Base-by-base conservation (phyloP, 1,140 invertebrate genomes). In the Arion vulgaris region DNA sequence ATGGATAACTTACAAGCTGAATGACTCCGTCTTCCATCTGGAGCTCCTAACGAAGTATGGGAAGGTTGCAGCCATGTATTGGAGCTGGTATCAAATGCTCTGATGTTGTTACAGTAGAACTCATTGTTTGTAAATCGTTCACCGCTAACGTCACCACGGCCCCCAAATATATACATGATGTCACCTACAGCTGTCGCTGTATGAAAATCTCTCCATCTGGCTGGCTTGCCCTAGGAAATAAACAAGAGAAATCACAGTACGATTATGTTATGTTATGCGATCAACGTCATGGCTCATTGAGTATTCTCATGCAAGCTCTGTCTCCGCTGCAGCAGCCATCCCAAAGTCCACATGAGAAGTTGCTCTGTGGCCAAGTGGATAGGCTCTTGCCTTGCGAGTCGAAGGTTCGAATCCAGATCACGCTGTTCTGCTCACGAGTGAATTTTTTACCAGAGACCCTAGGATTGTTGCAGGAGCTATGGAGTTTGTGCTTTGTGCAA, bases 111-210 rank as follows among this genome's bases (percentile, higher is more conserved):
- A 85, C 95, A 96, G 87, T 98, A 98, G 79, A 95, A 94, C 92
- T 96, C 96, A 86, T 94, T 87, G 85, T 87, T 94, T 86, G 94
- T 93, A 89, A 94, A 94, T 89, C 94, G 94, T 51, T 95, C 94
- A 83, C 94, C 94, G 62, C 94, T 92, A 66, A 93, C 89, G 88
- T 96, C 95, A 78, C 96, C 95, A 73, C 97, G 92, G 0, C 97
- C 97, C 36, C 97, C 97, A 93, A 96, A 98, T 62, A 98, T 93
- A 89, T 96, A 97, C 95, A 98, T 97, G 83, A 94, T 93, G 86
- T 94, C 92, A 79, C 94, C 94, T 86, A 96, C 92, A 45, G 94
- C 94, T 19, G 95, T 95, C 0, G 96, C 95, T 0, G 97, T 95
- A 90, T 98, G 96, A 90, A 98, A 98, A 92, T 98, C 97, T 85